A percentile compares a stretch with the other conserved stretches of the same genome.
phyloP scores from a whole-genome alignment of 2,888 invertebrate species.

The Luperina testacea region DNA sequence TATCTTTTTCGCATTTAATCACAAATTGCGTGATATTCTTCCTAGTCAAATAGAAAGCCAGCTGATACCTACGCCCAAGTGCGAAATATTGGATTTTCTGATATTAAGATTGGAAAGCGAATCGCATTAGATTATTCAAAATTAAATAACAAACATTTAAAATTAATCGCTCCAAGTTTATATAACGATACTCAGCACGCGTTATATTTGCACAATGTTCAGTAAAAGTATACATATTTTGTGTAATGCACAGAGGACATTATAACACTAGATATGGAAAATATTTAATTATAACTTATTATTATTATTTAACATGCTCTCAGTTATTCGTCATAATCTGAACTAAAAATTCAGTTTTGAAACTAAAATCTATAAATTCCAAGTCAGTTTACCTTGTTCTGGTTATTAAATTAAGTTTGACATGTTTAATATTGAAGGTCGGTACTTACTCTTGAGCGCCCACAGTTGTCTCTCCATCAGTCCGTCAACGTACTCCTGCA shows the following conservation, averaged over 20 bases:
- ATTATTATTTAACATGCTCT: slow-evolving; percentile 25
- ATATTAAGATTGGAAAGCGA: slow-evolving; percentile 50
- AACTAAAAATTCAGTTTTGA: slow-evolving; percentile 12
- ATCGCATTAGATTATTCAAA: slow-evolving; percentile 44
- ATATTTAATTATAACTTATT: slow-evolving; percentile 25
- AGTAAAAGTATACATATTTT: slow-evolving; percentile 57
- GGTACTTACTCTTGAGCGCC: slow-evolving; percentile 93
- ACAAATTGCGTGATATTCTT: neutral
- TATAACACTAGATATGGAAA: slow-evolving; percentile 41
- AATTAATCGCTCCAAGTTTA: slow-evolving; percentile 49
- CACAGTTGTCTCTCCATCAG: slow-evolving; percentile 90
- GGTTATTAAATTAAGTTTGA: slow-evolving; percentile 12
- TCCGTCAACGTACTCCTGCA: slow-evolving; percentile 91
- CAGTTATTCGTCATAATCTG: neutral
- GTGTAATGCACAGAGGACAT: slow-evolving; percentile 49
- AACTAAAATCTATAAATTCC: slow-evolving; percentile 31
- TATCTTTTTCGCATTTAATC: neutral
- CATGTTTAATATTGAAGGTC: slow-evolving; percentile 9
- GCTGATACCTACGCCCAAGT: neutral
- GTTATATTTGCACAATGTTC: slow-evolving; percentile 59
- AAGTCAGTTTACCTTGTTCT: slow-evolving; percentile 6
- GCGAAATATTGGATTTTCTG: slow-evolving; percentile 21
- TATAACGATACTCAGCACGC: slow-evolving; percentile 49
- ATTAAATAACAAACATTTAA: slow-evolving; percentile 29
- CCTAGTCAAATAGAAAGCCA: slow-evolving; percentile 34